A percentile compares a stretch with the other conserved stretches of the same genome.
phyloP scores from a whole-genome alignment of 2,797 vertebrate genomes.

The Lagodon rhomboides region DNA sequence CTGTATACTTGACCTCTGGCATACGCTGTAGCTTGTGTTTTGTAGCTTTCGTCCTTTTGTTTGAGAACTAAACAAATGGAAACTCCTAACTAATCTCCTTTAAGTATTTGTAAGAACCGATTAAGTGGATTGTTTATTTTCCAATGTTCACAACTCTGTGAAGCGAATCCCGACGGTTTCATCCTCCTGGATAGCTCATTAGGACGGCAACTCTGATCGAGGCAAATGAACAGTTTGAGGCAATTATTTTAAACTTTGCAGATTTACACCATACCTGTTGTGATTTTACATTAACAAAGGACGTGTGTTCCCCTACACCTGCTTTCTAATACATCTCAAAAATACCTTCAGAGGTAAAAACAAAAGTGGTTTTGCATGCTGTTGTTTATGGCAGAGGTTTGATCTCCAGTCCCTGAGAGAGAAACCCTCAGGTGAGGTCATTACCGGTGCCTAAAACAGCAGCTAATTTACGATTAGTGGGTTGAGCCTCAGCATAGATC shows the following conservation, averaged over 20 bases:
- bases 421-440: slow-evolving; percentile 9
- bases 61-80: background rate
- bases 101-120: background rate
- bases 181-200: background rate
- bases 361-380: background rate
- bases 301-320: background rate
- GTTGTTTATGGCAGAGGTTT: background rate
- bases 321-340: slow-evolving; percentile 11
- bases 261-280: background rate
- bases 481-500: background rate
- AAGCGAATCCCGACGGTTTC: background rate
- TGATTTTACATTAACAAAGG: background rate
- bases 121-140: no score
- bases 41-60: background rate
- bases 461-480: slow-evolving; percentile 3
- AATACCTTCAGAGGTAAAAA: background rate
- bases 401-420: background rate
- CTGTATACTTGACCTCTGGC: background rate
- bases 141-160: background rate
- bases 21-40: background rate
- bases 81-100: background rate
- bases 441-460: background rate
- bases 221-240: slow-evolving; percentile 17
- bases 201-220: slow-evolving; percentile 2
- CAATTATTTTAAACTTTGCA: slow-evolving; percentile 9